Percentiles rank a stretch among this genome's conserved stretches.
Conservation (phyloP, 1,140 invertebrate genomes). For the Leucophenga varia region DNA sequence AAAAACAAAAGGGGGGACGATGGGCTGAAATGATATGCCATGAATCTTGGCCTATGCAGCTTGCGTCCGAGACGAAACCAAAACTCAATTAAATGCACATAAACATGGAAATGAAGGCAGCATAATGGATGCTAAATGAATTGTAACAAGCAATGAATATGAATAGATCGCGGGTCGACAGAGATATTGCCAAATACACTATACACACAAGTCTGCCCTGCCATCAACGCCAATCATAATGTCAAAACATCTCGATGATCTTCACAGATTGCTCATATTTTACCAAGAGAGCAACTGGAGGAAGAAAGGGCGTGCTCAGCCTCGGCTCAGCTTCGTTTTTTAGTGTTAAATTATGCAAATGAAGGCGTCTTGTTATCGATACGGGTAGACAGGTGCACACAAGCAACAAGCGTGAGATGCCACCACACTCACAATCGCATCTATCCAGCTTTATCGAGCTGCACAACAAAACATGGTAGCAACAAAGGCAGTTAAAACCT, state of each 20-base stretch:
- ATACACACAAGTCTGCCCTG: conserved; percentile 3
- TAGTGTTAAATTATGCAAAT: conserved; percentile 50
- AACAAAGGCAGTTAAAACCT: conserved; percentile 49
- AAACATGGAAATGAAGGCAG: conserved; percentile 40
- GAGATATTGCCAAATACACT: conserved; percentile 27
- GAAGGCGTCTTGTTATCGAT: conserved; percentile 26
- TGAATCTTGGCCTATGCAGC: conserved; percentile 11
- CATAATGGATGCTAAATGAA: conserved; percentile 42
- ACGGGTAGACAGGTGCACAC: conserved; percentile 21
- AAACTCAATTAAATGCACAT: conserved; percentile 48
- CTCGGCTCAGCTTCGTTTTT: conserved; percentile 16
- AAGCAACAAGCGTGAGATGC: conserved; percentile 3
- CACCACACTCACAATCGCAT: conserved; percentile 23
- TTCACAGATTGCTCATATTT: conserved; percentile 18
- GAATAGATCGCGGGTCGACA: conserved; percentile 13
- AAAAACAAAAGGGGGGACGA: conserved; percentile 20
- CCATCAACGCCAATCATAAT: conserved; percentile 47
- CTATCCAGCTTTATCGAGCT: no score
- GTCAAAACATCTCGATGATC: conserved; percentile 3
- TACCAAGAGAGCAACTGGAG: conserved; percentile 3
- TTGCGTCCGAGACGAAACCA: conserved; percentile 29
- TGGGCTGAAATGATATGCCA: background rate
- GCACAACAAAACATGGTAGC: conserved; percentile 41
- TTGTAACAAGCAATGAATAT: conserved; percentile 47
- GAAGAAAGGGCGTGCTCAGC: conserved; percentile 19